phyloP scores from a whole-genome alignment of 2,797 vertebrate species.

The Lepilemur ruficaudatus region DNA sequence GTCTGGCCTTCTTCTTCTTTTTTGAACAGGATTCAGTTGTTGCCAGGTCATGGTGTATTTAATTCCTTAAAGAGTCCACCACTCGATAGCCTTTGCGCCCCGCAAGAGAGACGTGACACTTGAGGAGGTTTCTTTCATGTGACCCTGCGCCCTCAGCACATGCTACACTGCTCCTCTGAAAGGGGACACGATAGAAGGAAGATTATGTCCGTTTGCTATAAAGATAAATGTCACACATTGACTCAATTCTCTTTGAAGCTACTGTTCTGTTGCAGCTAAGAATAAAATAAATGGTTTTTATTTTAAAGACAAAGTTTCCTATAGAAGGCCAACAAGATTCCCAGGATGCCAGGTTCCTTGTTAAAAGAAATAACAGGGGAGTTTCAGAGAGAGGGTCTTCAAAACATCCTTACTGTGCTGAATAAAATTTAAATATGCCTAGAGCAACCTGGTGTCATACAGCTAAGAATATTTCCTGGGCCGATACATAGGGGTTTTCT shows the following conservation, averaged over 20 bases:
- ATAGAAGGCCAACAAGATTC: constrained; percentile 40
- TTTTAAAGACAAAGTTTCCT: constrained; percentile 72
- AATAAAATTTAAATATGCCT: constrained; percentile 29
- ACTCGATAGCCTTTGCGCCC: constrained; percentile 44
- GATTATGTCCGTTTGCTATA: constrained; percentile 66
- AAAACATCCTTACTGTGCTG: not conserved
- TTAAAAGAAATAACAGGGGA: constrained; percentile 12
- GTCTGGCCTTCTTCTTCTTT: constrained; percentile 52
- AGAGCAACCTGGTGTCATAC: not conserved
- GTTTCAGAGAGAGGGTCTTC: not conserved
- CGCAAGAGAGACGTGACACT: constrained; percentile 48
- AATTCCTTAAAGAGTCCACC: constrained; percentile 55
- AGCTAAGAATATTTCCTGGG: not conserved
- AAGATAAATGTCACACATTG: constrained; percentile 76
- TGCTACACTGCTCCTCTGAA: constrained; percentile 47
- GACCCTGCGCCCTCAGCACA: constrained; percentile 63
- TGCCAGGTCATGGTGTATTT: constrained; percentile 58
- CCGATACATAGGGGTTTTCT: not conserved
- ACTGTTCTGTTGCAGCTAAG: constrained; percentile 55
- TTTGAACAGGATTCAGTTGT: constrained; percentile 56
- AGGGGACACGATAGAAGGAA: constrained; percentile 44
- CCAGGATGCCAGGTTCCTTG: constrained; percentile 23
- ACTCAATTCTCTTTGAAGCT: constrained; percentile 74
- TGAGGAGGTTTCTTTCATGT: constrained; percentile 62
- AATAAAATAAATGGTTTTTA: constrained; percentile 72